Evolutionary conservation across 2,797 vertebrate species (phyloP).

Genomic region (Pangasius mekongensis): DNA sequence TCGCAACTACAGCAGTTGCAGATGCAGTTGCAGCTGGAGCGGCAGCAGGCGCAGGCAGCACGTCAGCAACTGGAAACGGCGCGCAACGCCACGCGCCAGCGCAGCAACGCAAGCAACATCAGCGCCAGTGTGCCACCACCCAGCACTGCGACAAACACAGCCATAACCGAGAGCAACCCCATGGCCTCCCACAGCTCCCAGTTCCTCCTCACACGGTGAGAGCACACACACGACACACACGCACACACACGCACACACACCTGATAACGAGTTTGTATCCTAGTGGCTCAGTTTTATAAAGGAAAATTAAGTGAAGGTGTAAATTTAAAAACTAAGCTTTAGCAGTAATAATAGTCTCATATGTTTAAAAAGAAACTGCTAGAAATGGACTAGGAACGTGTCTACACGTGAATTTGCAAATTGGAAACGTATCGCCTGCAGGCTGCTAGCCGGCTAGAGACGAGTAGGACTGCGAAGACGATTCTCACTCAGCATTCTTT

Average conservation of each 20-base stretch:
- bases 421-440: background rate
- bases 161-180: constrained; percentile 84
- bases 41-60: constrained; percentile 95
- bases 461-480: background rate
- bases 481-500: background rate
- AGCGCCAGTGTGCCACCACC: constrained; percentile 86
- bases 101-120: constrained; percentile 88
- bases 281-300: background rate
- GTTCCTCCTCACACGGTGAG: constrained; percentile 95
- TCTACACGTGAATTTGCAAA: too few species aligned
- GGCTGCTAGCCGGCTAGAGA: background rate
- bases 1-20: constrained; percentile 98
- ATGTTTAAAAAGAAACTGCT: background rate
- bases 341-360: background rate
- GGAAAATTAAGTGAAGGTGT: background rate
- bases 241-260: background rate
- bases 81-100: constrained; percentile 85
- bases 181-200: constrained; percentile 90
- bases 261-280: background rate
- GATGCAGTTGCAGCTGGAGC: constrained; percentile 97
- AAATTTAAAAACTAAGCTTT: background rate
- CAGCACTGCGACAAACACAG: constrained; percentile 80
- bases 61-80: constrained; percentile 94
- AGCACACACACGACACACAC: background rate
- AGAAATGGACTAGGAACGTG: background rate